Evolutionary conservation across 2,888 invertebrate species (phyloP), one percentile per base, ranked within the genome.

Genomic region (Torymus texanus): DNA sequence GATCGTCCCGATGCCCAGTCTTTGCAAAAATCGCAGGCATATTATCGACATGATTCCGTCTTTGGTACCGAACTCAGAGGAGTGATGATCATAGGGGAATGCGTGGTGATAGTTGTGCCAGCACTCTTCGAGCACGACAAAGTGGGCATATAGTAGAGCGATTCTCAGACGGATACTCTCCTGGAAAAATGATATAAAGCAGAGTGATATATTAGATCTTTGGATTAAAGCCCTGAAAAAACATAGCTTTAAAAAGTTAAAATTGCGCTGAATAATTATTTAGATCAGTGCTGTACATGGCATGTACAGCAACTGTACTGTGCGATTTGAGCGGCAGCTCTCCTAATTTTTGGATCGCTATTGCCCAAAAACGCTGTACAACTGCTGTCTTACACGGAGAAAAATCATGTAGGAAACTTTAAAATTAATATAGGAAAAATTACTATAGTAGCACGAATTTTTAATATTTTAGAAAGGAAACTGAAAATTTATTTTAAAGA

Each of bases 1-100:
- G 84, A 83, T 92, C 91, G 83, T 91, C 0, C 90, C 92, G 85
- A 88, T 89, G 13, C 92, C 92, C 14, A 92, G 82, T 76, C 84
- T 59, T 5, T 71, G 67, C 11, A 83, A 55, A n/a, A 82, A 58
- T 61, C 84, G 82, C 21, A 84, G 79, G 56, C 81, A 56, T 0
- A 59, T 79, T 0, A 83, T 83, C 12, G 79, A 75, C 2, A 80
- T 12, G 11, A 72, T 65, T 14, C 65, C 8, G 41, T 41, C 51
- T 11, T 83, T 70, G n/a, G 50, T 83, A 62, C 81, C 82, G 41
- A 68, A 79, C 53, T 79, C 78, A 1, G 78, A 70, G 18, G 63
- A 73, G 3, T 67, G 68, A 11, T 73, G 72, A 29, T 79, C 78
- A 55, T 67, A 79, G 3, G 78, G 78, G 18, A 79, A 79, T 0